Conservation (phyloP, 2,888 invertebrate species). For the Epirrita christyi region DNA sequence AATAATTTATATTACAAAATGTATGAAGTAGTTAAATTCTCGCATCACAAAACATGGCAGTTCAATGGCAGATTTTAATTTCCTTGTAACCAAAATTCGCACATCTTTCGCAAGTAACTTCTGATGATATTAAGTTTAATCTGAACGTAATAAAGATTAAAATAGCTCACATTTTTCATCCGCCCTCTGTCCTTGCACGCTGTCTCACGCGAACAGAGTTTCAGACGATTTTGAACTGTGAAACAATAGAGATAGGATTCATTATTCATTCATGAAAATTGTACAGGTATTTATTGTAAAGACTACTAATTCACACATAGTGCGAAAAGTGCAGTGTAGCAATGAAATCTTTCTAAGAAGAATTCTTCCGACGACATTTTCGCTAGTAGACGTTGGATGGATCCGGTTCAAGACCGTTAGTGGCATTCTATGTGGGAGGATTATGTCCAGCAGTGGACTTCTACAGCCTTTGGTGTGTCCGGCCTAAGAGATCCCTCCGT, state of each 20-base stretch:
- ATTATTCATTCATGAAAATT: neutral
- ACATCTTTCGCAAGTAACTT: slow-evolving; percentile 12
- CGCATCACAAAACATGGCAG: slow-evolving; percentile 40
- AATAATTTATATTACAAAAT: slow-evolving; percentile 43
- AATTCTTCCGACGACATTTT: too few species aligned
- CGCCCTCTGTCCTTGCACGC: neutral
- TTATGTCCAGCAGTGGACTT: too few species aligned
- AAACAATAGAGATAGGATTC: neutral
- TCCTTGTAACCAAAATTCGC: slow-evolving; percentile 11
- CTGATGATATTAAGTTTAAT: slow-evolving; percentile 14
- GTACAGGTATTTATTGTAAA: too few species aligned
- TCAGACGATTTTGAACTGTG: slow-evolving; percentile 29
- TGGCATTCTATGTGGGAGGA: too few species aligned
- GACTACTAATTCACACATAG: too few species aligned
- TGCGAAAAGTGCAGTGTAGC: too few species aligned
- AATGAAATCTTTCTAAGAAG: too few species aligned
- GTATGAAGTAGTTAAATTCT: slow-evolving; percentile 38
- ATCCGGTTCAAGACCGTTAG: too few species aligned
- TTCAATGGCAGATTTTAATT: slow-evolving; percentile 27
- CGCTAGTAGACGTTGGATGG: too few species aligned
- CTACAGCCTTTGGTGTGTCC: too few species aligned
- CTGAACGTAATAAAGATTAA: slow-evolving; percentile 6
- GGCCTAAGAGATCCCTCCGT: too few species aligned
- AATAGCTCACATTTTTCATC: slow-evolving; percentile 19
- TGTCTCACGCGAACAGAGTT: slow-evolving; percentile 23